phyloP scores from a whole-genome alignment of 2,113 vertebrate genomes.

The Himantopus leucocephalus region DNA sequence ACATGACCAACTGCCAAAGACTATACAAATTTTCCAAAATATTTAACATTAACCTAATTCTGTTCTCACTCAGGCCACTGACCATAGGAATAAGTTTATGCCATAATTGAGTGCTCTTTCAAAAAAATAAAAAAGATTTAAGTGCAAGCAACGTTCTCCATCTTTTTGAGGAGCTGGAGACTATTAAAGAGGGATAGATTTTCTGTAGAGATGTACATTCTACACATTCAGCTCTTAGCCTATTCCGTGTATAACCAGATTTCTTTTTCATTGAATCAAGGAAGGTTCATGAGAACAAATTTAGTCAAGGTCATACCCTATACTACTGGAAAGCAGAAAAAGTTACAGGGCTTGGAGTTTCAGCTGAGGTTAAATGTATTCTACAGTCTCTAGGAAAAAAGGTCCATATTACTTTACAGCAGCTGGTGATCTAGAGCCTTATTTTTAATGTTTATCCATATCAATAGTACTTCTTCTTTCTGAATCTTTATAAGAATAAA shows the following conservation, averaged over 20 bases:
- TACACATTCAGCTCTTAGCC: not conserved
- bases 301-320: not conserved
- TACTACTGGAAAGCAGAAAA: not conserved
- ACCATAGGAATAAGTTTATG: not conserved
- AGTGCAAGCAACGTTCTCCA: not conserved
- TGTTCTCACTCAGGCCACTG: not conserved
- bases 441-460: not conserved
- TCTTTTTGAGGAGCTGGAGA: not conserved
- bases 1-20: too few species aligned
- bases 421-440: not conserved
- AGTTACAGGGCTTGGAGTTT: not conserved
- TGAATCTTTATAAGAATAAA: not conserved
- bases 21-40: not conserved
- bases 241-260: not conserved
- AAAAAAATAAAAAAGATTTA: not conserved
- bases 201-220: not conserved
- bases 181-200: not conserved
- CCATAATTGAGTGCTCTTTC: not conserved
- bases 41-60: not conserved
- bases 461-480: not conserved
- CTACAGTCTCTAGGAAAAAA: not conserved
- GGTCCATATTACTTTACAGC: not conserved
- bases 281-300: not conserved
- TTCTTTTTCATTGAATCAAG: not conserved
- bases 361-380: not conserved